Evolutionary conservation across 2,888 invertebrate genomes (phyloP).

Genomic region (Drosophila paracracens): DNA sequence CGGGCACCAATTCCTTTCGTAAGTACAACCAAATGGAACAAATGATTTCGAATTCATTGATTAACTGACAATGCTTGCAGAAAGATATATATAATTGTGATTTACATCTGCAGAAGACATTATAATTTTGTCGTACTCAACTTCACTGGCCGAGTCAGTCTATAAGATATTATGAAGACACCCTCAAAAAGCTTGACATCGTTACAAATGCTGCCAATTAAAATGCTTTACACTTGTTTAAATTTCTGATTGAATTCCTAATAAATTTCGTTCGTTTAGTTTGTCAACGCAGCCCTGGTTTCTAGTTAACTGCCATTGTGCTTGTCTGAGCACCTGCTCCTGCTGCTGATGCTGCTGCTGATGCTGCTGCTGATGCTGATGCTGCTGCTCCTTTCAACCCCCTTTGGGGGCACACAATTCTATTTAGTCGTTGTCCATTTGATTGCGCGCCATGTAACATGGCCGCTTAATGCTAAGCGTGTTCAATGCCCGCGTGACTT

Average conservation of each 20-base stretch:
- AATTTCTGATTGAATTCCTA: neutral
- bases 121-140: neutral
- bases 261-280: neutral
- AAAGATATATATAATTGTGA: neutral
- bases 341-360: neutral
- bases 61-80: neutral
- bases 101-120: neutral
- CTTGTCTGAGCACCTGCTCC: conserved; percentile 1
- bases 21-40: conserved; percentile 64
- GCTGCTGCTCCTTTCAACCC: neutral
- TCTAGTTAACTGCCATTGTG: conserved; percentile 28
- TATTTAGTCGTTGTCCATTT: conserved; percentile 78
- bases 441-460: conserved; percentile 76
- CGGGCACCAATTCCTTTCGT: conserved; percentile 85
- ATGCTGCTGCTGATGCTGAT: too few species aligned
- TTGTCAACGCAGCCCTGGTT: conserved; percentile 20
- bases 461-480: conserved; percentile 76
- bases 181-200: neutral
- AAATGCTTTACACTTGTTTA: neutral
- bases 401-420: conserved; percentile 47
- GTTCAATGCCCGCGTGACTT: conserved; percentile 71
- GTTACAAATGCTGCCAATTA: neutral
- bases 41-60: neutral
- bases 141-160: neutral
- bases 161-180: neutral